A percentile compares a stretch with the other conserved stretches of the same genome.
These are phyloP conservation scores for Alsophila aescularia DNA, from an alignment of 2,888 invertebrate species.

Conservation along the genomic window DNA sequence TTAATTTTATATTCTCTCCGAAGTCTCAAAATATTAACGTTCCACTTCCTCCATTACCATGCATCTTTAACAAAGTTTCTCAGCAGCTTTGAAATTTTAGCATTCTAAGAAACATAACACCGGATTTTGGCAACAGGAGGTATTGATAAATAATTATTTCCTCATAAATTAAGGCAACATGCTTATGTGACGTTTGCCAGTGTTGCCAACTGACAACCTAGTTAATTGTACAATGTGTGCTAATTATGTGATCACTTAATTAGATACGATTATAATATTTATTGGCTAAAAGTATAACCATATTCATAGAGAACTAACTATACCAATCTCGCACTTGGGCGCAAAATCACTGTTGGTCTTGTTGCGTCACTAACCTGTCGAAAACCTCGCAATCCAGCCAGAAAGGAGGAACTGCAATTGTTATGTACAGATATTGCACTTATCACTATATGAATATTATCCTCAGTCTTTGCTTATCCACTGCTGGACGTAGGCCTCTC, in stretches of 20 bases:
- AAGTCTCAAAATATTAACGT: not conserved
- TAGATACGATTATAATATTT: too few species aligned
- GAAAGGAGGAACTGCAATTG: too few species aligned
- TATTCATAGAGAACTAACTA: too few species aligned
- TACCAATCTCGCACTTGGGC: too few species aligned
- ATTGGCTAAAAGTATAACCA: too few species aligned
- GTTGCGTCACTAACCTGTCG: too few species aligned
- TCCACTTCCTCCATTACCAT: constrained; percentile 2
- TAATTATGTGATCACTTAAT: not conserved
- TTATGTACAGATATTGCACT: too few species aligned
- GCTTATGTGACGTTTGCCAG: constrained; percentile 24
- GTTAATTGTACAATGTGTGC: not conserved
- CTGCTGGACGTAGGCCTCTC: too few species aligned
- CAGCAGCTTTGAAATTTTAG: not conserved
- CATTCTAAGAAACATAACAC: constrained; percentile 6
- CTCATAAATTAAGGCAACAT: constrained; percentile 32
- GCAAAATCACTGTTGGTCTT: too few species aligned
- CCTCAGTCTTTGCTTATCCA: too few species aligned
- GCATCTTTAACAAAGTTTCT: not conserved
- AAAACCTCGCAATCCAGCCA: too few species aligned
- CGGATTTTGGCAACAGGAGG: constrained; percentile 11
- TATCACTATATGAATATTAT: too few species aligned
- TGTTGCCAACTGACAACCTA: not conserved
- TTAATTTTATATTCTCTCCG: not conserved
- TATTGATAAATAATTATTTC: constrained; percentile 33